Evolutionary conservation across 2,797 vertebrate species (phyloP).

Genomic region (Catostomus latipinnis): DNA sequence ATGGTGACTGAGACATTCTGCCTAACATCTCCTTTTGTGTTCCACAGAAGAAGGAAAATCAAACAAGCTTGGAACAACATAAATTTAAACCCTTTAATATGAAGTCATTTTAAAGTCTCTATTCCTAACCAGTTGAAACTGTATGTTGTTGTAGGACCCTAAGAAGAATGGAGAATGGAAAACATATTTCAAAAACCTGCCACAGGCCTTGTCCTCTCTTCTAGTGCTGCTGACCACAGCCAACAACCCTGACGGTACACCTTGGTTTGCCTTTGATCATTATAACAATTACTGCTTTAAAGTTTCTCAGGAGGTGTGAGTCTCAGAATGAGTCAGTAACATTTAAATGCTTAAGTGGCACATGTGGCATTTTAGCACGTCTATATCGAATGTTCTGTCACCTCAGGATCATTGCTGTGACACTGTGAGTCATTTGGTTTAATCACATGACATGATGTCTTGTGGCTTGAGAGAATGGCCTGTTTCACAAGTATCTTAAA

Average conservation of each 20-base stretch:
- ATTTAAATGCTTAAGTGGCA: slow-evolving; percentile 23
- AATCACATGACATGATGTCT: slow-evolving; percentile 32
- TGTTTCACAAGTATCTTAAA: slow-evolving; percentile 39
- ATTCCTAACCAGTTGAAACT: too few species aligned
- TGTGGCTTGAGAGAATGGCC: slow-evolving; percentile 5
- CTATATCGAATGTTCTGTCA: slow-evolving; percentile 1
- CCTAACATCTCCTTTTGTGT: too few species aligned
- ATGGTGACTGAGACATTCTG: too few species aligned
- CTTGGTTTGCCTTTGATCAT: neutral
- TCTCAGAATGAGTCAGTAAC: slow-evolving; percentile 12
- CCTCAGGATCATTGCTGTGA: slow-evolving; percentile 1
- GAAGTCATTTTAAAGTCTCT: too few species aligned
- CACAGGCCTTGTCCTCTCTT: slow-evolving; percentile 85
- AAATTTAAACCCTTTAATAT: too few species aligned
- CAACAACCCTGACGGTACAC: slow-evolving; percentile 93
- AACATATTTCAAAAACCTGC: slow-evolving; percentile 85
- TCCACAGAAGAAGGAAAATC: too few species aligned
- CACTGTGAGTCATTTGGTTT: slow-evolving; percentile 21
- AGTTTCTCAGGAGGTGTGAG: neutral
- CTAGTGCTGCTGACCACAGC: slow-evolving; percentile 94
- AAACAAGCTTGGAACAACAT: too few species aligned
- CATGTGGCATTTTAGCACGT: neutral
- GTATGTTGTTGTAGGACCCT: slow-evolving; percentile 74
- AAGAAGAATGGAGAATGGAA: slow-evolving; percentile 85
- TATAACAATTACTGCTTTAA: neutral